A percentile compares a stretch with the other conserved stretches of the same genome.
These are phyloP conservation scores for Muraenolepis orangiensis DNA, from an alignment of 2,797 vertebrate species.

Conservation along the genomic window DNA sequence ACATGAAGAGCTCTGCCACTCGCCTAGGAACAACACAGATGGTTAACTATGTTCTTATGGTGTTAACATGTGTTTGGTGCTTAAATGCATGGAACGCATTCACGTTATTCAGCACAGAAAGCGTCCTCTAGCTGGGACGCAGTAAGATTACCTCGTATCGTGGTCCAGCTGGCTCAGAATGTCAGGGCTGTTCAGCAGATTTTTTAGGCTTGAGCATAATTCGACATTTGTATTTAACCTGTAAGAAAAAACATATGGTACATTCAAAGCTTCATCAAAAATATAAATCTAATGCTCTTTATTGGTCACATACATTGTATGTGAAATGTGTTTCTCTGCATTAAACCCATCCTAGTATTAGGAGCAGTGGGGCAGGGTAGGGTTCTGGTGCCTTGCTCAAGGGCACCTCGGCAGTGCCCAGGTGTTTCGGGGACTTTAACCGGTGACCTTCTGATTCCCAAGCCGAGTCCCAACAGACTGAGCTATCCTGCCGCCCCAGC, in stretches of 20 bases:
- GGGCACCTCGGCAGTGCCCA: too few species aligned
- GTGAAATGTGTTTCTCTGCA: too few species aligned
- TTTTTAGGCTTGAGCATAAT: constrained; percentile 86
- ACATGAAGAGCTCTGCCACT: constrained; percentile 97
- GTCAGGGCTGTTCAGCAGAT: constrained; percentile 77
- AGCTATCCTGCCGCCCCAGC: too few species aligned
- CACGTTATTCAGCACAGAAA: not conserved
- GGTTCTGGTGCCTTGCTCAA: too few species aligned
- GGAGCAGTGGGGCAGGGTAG: too few species aligned
- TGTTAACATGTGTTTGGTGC: not conserved
- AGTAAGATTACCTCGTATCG: constrained; percentile 86
- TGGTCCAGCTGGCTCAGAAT: constrained; percentile 81
- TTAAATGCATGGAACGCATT: not conserved
- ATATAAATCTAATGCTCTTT: too few species aligned
- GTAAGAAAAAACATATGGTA: constrained; percentile 32
- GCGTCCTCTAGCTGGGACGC: not conserved
- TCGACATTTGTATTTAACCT: constrained; percentile 96
- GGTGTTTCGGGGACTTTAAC: too few species aligned
- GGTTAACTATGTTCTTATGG: not conserved
- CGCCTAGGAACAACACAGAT: constrained; percentile 70
- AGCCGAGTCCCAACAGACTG: too few species aligned
- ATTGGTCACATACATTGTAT: too few species aligned
- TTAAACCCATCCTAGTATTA: too few species aligned
- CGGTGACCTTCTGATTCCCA: too few species aligned
- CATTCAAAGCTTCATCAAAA: too few species aligned